phyloP scores from a whole-genome alignment of 1,140 invertebrate genomes.

The Brachionus asplanchnoidis region DNA sequence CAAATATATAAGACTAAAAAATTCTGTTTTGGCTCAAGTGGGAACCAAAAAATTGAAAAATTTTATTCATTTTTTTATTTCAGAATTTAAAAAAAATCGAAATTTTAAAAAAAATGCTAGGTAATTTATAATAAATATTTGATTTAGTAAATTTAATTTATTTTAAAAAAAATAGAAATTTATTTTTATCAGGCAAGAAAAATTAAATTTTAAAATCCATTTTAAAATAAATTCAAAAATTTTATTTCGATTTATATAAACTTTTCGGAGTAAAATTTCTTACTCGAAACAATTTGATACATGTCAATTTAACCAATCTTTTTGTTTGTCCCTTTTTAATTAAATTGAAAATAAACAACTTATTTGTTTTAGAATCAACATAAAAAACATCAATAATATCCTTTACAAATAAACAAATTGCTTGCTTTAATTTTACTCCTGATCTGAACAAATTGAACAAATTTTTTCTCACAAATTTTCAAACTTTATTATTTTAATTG shows the following conservation, averaged over 20 bases:
- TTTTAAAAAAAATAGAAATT: not conserved
- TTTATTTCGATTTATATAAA: not conserved
- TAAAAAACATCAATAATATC: not conserved
- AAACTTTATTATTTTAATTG: not conserved
- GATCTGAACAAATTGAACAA: not conserved
- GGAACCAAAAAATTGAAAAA: not conserved
- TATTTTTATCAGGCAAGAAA: not conserved
- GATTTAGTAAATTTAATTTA: not conserved
- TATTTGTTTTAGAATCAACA: not conserved
- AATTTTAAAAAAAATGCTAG: not conserved
- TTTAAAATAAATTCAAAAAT: not conserved
- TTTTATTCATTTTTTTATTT: not conserved
- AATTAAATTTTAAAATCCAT: not conserved
- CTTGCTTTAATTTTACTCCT: not conserved
- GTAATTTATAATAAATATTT: slow-evolving; percentile 1
- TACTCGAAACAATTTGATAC: not conserved
- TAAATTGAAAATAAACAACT: not conserved
- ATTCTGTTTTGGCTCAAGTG: not conserved
- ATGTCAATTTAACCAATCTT: not conserved
- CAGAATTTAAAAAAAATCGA: not conserved
- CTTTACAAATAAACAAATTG: not conserved
- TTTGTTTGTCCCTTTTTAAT: not conserved
- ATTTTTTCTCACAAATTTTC: not conserved
- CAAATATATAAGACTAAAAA: not conserved
- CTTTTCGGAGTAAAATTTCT: not conserved